These are phyloP conservation scores for Daktulosphaira vitifoliae DNA, from an alignment of 1,140 invertebrate genomes.

Conservation along the genomic window DNA sequence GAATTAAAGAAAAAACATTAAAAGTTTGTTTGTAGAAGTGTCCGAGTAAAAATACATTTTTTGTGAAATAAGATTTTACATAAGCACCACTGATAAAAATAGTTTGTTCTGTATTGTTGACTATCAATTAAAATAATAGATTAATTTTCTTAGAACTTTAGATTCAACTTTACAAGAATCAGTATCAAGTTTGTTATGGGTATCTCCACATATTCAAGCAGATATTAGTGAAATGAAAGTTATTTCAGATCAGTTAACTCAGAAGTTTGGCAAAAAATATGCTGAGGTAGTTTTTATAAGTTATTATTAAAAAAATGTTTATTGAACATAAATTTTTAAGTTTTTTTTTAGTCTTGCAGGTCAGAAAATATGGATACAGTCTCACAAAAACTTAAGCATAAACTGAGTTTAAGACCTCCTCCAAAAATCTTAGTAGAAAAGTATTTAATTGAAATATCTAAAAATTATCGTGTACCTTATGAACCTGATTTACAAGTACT, in stretches of 20 bases:
- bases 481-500: constrained; percentile 75
- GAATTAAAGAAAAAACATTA: too few species aligned
- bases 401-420: constrained; percentile 90
- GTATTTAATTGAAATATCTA: constrained; percentile 93
- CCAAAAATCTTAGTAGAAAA: constrained; percentile 93
- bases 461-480: constrained; percentile 85
- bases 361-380: constrained; percentile 68
- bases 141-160: constrained; percentile 54
- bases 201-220: constrained; percentile 75
- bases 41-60: too few species aligned
- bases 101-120: too few species aligned
- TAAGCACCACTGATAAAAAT: too few species aligned
- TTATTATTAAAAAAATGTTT: background rate
- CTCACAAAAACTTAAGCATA: constrained; percentile 92
- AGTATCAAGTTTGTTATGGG: constrained; percentile 94
- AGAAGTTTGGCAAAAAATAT: constrained; percentile 93
- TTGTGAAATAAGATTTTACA: too few species aligned
- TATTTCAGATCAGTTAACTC: constrained; percentile 78
- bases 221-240: constrained; percentile 84
- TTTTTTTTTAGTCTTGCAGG: constrained; percentile 53
- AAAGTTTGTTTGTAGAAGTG: too few species aligned
- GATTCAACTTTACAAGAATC: constrained; percentile 93
- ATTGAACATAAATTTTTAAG: background rate
- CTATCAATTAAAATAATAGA: background rate
- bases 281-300: constrained; percentile 49